A percentile compares a stretch with the other conserved stretches of the same genome.
Conservation (phyloP, 2,888 invertebrate species). For the Eristalis pertinax region DNA sequence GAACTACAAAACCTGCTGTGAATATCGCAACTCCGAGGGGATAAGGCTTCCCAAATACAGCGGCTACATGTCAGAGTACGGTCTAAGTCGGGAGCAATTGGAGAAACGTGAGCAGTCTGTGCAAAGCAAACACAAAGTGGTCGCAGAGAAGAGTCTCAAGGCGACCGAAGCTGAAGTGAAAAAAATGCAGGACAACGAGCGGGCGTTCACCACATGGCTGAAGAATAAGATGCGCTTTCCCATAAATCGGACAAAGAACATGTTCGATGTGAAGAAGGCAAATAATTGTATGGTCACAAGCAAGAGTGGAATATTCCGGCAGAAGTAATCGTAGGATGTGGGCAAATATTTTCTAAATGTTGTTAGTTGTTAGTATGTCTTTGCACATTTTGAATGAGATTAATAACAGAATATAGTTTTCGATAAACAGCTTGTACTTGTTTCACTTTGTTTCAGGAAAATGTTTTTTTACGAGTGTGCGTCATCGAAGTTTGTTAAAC, state of each 20-base stretch:
- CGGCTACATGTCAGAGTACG: conserved; percentile 83
- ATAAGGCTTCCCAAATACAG: conserved; percentile 82
- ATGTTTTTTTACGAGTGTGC: too few species aligned
- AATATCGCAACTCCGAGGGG: conserved; percentile 79
- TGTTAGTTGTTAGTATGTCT: conserved; percentile 9
- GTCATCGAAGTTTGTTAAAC: too few species aligned
- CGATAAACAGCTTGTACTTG: background rate
- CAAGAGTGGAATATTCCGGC: conserved; percentile 58
- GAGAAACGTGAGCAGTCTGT: conserved; percentile 80
- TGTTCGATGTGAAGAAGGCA: conserved; percentile 79
- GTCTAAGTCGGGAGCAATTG: conserved; percentile 82
- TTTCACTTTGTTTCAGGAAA: background rate
- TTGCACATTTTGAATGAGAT: conserved; percentile 35
- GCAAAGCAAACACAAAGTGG: conserved; percentile 77
- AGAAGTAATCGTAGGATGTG: conserved; percentile 39
- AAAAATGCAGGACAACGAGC: conserved; percentile 83
- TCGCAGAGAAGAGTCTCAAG: conserved; percentile 78
- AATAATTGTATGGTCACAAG: conserved; percentile 69
- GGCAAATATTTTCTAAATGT: background rate
- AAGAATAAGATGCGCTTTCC: conserved; percentile 81
- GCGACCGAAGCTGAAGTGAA: conserved; percentile 81
- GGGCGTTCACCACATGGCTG: conserved; percentile 83
- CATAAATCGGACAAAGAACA: conserved; percentile 80
- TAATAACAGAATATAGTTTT: conserved; percentile 17
- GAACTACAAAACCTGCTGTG: conserved; percentile 81